These are phyloP conservation scores for Smittia aterrima DNA, from an alignment of 2,888 invertebrate species.

Conservation along the genomic window DNA sequence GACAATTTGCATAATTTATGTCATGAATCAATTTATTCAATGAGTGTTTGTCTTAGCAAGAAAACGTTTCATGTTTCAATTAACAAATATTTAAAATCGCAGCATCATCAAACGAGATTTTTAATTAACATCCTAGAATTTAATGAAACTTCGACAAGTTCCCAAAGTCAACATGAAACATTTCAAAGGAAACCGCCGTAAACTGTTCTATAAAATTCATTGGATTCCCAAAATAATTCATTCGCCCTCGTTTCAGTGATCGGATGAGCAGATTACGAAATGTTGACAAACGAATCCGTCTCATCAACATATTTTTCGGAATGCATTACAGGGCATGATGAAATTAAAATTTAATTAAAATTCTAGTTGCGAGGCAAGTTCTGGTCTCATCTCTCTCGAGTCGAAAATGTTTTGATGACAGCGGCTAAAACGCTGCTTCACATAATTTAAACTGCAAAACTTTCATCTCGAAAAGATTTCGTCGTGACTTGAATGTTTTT, in stretches of 20 bases:
- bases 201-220: too few species aligned
- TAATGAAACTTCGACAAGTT: background rate
- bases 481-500: conserved; percentile 13
- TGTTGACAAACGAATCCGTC: background rate
- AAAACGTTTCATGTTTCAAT: too few species aligned
- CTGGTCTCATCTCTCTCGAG: background rate
- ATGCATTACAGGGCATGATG: background rate
- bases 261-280: background rate
- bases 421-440: background rate
- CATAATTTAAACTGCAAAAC: background rate
- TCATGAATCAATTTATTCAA: too few species aligned
- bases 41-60: too few species aligned
- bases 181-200: background rate
- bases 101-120: too few species aligned
- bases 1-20: background rate
- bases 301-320: background rate
- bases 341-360: conserved; percentile 27
- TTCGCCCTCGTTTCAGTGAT: background rate
- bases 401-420: background rate
- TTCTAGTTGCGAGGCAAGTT: background rate
- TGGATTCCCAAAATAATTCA: too few species aligned
- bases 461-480: conserved; percentile 4
- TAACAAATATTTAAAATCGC: too few species aligned
- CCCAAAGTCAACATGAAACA: background rate
- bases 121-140: background rate